Percentiles rank a stretch among this genome's conserved stretches.
phyloP scores from a whole-genome alignment of 2,113 vertebrate genomes.

The Psophia crepitans region DNA sequence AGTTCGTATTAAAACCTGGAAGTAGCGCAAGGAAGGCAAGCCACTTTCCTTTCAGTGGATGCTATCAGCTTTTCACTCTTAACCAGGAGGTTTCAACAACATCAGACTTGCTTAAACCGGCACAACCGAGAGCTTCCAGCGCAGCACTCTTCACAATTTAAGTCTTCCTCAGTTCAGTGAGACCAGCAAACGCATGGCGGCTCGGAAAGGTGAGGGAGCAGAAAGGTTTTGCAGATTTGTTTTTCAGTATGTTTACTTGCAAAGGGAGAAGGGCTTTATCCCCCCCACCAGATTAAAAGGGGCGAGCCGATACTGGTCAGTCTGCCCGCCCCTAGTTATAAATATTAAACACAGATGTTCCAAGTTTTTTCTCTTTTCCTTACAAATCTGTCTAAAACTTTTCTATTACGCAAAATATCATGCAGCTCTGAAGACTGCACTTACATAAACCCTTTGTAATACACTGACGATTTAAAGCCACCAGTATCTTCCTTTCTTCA shows the following conservation, averaged over 20 bases:
- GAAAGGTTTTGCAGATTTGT: not conserved
- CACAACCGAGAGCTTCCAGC: not conserved
- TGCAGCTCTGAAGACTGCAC: not conserved
- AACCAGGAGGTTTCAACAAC: not conserved
- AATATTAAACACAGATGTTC: not conserved
- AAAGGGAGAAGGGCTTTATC: not conserved
- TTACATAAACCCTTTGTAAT: not conserved
- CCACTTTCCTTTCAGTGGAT: fast-evolving
- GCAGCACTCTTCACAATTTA: too few species aligned
- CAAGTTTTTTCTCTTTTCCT: not conserved
- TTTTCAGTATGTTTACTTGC: not conserved
- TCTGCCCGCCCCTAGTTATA: not conserved
- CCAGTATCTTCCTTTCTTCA: not conserved
- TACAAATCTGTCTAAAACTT: not conserved
- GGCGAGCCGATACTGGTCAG: not conserved
- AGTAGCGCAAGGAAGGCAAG: not conserved
- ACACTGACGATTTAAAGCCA: not conserved
- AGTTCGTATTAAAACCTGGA: not conserved
- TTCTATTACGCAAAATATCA: not conserved
- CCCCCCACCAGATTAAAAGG: not conserved
- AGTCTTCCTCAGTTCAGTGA: not conserved
- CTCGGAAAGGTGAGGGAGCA: fast-evolving
- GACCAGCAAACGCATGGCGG: fast-evolving
- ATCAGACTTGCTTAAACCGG: not conserved
- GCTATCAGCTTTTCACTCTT: not conserved